A percentile compares a stretch with the other conserved stretches of the same genome.
phyloP scores from a whole-genome alignment of 2,113 vertebrate species.

The Okapia johnstoni region DNA sequence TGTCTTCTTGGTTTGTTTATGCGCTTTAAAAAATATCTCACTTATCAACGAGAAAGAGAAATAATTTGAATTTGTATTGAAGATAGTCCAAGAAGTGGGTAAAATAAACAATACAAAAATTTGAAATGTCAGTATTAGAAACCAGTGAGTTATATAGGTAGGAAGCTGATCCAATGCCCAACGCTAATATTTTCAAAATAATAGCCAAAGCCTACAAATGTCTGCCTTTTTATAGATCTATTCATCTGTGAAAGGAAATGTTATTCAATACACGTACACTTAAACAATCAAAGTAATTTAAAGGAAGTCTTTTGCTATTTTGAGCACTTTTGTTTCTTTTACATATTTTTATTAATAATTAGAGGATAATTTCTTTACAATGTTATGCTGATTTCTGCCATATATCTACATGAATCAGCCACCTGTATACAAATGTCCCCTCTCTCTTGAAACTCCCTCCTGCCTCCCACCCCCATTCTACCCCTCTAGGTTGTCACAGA shows the following conservation, averaged over 20 bases:
- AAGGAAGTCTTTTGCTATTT: not conserved
- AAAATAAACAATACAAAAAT: not conserved
- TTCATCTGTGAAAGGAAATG: constrained; percentile 22
- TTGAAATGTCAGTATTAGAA: not conserved
- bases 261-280: not conserved
- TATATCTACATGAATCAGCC: not conserved
- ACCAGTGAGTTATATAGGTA: not conserved
- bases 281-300: constrained; percentile 22
- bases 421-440: not conserved
- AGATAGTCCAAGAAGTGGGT: not conserved
- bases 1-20: not conserved
- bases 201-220: not conserved
- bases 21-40: not conserved
- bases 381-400: not conserved
- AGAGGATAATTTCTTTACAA: not conserved
- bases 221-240: not conserved
- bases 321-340: not conserved
- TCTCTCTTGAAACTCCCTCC: not conserved
- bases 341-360: not conserved
- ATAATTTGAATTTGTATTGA: not conserved
- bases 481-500: not conserved
- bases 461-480: not conserved
- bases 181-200: constrained; percentile 35
- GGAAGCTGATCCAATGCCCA: not conserved
- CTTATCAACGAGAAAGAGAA: not conserved